These are phyloP conservation scores for Lytechinus pictus DNA, from an alignment of 35 echinoderm and acorn worm species.

Conservation along the genomic window DNA sequence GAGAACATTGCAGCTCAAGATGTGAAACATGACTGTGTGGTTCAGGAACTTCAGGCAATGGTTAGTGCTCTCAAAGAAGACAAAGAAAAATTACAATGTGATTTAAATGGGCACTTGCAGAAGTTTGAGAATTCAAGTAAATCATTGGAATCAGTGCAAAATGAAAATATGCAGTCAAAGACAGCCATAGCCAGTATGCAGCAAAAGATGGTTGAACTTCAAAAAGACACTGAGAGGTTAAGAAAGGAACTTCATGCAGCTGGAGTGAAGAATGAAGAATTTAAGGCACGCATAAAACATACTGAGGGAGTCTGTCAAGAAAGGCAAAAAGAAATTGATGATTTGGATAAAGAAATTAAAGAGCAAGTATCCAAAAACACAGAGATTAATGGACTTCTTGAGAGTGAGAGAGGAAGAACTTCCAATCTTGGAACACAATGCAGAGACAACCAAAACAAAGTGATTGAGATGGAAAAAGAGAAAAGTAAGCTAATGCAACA, in stretches of 20 bases:
- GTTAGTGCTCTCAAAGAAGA: slow-evolving; percentile 31
- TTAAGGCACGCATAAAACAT: slow-evolving; percentile 15
- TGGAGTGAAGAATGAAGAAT: slow-evolving; percentile 39
- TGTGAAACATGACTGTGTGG: neutral
- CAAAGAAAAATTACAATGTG: neutral
- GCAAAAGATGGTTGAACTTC: slow-evolving; percentile 38
- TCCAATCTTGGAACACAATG: neutral
- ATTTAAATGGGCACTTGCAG: neutral
- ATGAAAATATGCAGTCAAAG: neutral
- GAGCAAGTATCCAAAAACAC: neutral
- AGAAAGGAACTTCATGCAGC: slow-evolving; percentile 51
- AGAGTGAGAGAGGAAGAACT: slow-evolving; percentile 12
- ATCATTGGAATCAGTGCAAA: neutral
- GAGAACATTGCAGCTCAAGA: neutral
- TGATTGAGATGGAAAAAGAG: neutral
- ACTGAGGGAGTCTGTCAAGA: slow-evolving; percentile 31
- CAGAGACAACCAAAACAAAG: neutral
- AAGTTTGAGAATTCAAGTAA: neutral
- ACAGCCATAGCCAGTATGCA: neutral
- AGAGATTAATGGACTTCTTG: neutral
- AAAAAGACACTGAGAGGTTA: slow-evolving; percentile 42
- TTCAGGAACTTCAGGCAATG: slow-evolving; percentile 34
- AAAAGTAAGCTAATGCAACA: neutral
- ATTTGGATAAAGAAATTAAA: slow-evolving; percentile 16
- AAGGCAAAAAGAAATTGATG: slow-evolving; percentile 39